These are phyloP conservation scores for Apis cerana DNA, from an alignment of 1,140 invertebrate genomes.

Conservation along the genomic window DNA sequence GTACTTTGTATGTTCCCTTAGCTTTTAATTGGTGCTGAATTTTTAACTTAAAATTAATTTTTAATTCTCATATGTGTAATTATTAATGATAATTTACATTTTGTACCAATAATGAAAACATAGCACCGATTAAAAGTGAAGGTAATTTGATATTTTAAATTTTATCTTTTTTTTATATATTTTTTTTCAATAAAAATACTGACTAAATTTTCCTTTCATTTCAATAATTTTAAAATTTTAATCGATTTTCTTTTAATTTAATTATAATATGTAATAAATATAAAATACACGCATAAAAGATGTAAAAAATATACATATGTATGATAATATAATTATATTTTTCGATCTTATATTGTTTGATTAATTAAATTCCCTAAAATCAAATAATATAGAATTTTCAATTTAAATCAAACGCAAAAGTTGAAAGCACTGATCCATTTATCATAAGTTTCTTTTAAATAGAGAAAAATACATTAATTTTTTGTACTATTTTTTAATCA, in stretches of 20 bases:
- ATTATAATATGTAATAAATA: not conserved
- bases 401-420: not conserved
- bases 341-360: not conserved
- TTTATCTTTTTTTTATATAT: slow-evolving; percentile 56
- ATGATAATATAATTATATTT: not conserved
- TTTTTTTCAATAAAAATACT: slow-evolving; percentile 68
- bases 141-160: slow-evolving; percentile 10
- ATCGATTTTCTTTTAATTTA: not conserved
- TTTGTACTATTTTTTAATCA: not conserved
- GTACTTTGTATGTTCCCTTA: slow-evolving; percentile 34
- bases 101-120: not conserved
- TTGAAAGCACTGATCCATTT: not conserved
- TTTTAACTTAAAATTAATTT: not conserved
- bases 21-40: slow-evolving; percentile 19
- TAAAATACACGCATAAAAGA: not conserved
- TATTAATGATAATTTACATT: not conserved
- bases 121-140: slow-evolving; percentile 29
- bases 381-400: not conserved
- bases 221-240: not conserved
- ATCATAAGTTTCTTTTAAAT: not conserved
- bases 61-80: not conserved
- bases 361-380: not conserved
- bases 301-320: not conserved
- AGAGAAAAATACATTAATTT: not conserved
- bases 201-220: slow-evolving; percentile 53